phyloP scores from a whole-genome alignment of 2,113 vertebrate species.

The Zosterops pallidus region DNA sequence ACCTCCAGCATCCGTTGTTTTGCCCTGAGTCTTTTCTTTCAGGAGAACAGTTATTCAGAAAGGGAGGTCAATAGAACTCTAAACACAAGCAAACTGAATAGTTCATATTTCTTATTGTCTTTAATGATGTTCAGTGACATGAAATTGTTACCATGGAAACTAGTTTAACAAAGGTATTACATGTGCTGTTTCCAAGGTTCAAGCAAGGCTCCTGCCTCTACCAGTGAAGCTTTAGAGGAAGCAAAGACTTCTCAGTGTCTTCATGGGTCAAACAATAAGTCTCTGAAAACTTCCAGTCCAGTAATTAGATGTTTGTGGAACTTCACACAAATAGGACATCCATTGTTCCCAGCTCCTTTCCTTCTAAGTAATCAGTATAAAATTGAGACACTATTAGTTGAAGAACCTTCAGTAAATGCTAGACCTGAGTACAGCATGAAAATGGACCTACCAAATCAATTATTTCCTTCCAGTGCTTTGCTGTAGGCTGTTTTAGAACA shows the following conservation, averaged over 20 bases:
- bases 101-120: neutral
- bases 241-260: neutral
- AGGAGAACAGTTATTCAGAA: neutral
- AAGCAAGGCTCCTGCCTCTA: neutral
- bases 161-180: slow-evolving; percentile 36
- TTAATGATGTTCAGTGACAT: slow-evolving; percentile 31
- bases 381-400: neutral
- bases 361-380: neutral
- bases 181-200: neutral
- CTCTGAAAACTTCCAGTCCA: neutral
- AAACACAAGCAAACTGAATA: neutral
- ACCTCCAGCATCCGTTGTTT: neutral
- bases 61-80: neutral
- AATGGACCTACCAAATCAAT: neutral
- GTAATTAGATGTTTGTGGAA: neutral
- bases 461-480: neutral
- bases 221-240: neutral
- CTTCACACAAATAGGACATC: neutral
- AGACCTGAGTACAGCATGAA: neutral
- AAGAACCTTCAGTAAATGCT: neutral
- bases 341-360: neutral
- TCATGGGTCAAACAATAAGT: neutral
- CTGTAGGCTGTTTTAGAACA: neutral
- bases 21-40: neutral
- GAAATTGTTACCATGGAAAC: slow-evolving; percentile 60